phyloP scores from a whole-genome alignment of 2,797 vertebrate species.

The Gambusia yucatana region DNA sequence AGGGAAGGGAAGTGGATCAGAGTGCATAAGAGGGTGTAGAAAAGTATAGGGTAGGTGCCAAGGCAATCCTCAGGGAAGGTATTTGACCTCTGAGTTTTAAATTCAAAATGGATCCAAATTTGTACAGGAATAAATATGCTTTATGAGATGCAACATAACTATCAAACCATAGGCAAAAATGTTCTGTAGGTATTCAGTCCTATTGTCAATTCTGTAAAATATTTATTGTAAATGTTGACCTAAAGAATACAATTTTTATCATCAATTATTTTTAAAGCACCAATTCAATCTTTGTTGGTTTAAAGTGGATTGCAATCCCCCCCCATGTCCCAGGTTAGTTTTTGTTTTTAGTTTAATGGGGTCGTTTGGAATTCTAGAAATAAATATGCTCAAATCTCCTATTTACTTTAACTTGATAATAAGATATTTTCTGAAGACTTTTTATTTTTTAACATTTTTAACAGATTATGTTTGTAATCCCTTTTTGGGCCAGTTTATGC shows the following conservation, averaged over 20 bases:
- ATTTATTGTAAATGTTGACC: not conserved
- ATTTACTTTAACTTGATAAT: not conserved
- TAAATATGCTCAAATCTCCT: not conserved
- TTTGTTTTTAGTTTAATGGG: not conserved
- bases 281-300: too few relatives aligned
- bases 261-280: not conserved
- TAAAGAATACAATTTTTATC: not conserved
- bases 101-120: not conserved
- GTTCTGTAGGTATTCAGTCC: not conserved
- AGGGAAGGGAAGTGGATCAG: not conserved
- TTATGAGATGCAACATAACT: not conserved
- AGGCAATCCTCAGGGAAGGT: not conserved
- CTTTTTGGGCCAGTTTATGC: not conserved
- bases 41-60: not conserved
- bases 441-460: not conserved
- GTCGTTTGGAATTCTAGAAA: not conserved
- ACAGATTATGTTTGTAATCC: not conserved
- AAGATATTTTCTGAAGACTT: not conserved
- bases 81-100: not conserved
- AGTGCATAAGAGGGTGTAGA: not conserved
- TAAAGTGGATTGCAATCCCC: too few relatives aligned
- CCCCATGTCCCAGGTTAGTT: not conserved
- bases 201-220: not conserved
- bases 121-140: not conserved
- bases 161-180: not conserved